Evolutionary conservation across 2,113 vertebrate genomes (phyloP).

Genomic region (Pelusios castaneus): DNA sequence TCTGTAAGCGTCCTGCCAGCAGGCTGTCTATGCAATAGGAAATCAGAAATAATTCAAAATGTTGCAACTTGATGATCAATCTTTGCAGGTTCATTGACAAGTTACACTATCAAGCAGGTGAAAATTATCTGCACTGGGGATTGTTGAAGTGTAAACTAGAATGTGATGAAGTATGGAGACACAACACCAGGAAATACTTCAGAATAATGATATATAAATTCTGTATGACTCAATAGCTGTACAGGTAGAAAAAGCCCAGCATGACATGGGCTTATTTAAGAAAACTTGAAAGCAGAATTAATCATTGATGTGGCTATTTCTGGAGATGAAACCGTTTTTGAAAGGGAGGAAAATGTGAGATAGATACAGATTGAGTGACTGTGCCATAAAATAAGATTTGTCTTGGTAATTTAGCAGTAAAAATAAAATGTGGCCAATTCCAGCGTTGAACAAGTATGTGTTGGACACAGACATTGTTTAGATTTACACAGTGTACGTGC

Average conservation of each 20-base stretch:
- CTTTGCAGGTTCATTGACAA: neutral
- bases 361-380: constrained; percentile 45
- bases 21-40: neutral
- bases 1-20: neutral
- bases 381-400: constrained; percentile 55
- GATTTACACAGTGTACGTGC: constrained; percentile 44
- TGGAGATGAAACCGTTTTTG: constrained; percentile 66
- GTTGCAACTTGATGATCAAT: neutral
- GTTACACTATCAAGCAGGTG: neutral
- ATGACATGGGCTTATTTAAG: constrained; percentile 51
- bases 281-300: constrained; percentile 68
- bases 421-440: constrained; percentile 45
- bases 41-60: neutral
- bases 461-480: constrained; percentile 51
- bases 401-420: constrained; percentile 34
- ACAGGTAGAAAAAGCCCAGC: constrained; percentile 66
- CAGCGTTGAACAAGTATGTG: constrained; percentile 36
- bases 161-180: neutral
- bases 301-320: constrained; percentile 71
- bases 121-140: neutral
- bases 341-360: constrained; percentile 45
- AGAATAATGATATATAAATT: constrained; percentile 22
- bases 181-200: neutral
- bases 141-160: constrained; percentile 5
- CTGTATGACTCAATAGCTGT: constrained; percentile 58